Base-by-base conservation (phyloP, 2,797 vertebrate species). In the Ambastaia sidthimunki region DNA sequence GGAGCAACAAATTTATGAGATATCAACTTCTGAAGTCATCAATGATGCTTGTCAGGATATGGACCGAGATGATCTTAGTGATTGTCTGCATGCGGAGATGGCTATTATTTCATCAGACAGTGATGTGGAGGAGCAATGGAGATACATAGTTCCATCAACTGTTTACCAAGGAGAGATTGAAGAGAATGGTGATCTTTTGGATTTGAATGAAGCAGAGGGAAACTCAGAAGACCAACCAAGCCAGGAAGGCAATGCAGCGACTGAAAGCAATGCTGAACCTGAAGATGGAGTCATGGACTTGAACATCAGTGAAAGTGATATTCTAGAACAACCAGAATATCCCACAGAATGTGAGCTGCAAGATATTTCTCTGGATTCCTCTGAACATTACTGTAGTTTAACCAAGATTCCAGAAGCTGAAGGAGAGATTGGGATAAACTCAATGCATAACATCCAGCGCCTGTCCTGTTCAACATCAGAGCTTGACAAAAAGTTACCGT, bases 351-450 rank as follows among this genome's bases (percentile, higher is more conserved):
- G 87, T 59, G 80, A 91, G 0, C 63, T 69, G 4, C 90, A 92
- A 21, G 92, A 94, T 57, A 87, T 92, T 79, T 74, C 81, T 12
- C 76, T 74, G 57, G 76, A 83, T 4, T 70, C 74, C 7, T 66
- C 80, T 10, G 68, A 73, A 71, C 85, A 86, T 67, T 84, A 86
- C 71, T 91, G 91, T 41, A 83, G 89, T 34, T 84, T 94, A 78
- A 92, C 92, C 44, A 93, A 93, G 87, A 93, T 94, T 75, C 92
- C 93, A 68, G 94, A 94, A 76, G 91, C 93, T 60, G 91, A 93
- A 4, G 85, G 86, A 7, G 92, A 93, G 88, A 89, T 89, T 37
- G 85, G 80, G 41, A 91, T 86, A 83, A 79, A 67, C 37, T 57
- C 76, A 2, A 82, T 72, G 68, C 72, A 81, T 50, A 82, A 15